Evolutionary conservation across 2,888 invertebrate species (phyloP), one percentile per base, ranked within the genome.

Genomic region (Argyresthia goedartella): DNA sequence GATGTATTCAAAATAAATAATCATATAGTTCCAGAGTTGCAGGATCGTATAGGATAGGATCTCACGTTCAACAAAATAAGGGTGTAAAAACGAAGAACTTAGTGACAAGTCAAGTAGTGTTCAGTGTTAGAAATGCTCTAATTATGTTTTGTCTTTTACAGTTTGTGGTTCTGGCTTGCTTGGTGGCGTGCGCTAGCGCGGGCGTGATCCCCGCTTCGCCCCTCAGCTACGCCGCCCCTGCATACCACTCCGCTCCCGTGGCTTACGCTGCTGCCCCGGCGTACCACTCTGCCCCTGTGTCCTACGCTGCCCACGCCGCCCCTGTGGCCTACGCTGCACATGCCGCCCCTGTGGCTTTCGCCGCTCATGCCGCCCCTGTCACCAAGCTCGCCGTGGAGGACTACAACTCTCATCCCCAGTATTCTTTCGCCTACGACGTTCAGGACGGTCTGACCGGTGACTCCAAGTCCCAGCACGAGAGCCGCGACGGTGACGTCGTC

Each of bases 401-500:
- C 33, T 60, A 15, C 57, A 57, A 54, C 52, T 48, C 90, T 89
- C 90, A 92, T 91, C 89, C 60, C 91, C 92, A 51, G 58, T 60
- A 39, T 51, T 54, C 45, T 39, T 49, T 50, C 51, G 57, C 60
- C 10, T 56, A 71, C 58, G 64, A 65, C 49, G 72, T 61, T 49
- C 73, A 72, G 47, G 72, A 72, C 57, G 63, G 66, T 11, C 73
- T 71, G 48, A 52, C 73, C 0, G 70, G 70, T 33, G 66, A 73
- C 54, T 69, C 72, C 57, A 85, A 85, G 69, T 66, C 64, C 59
- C 84, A 85, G 59, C 84, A 85, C 62, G 84, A 85, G 62, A 73
- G 61, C 59, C 81, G 84, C 60, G 76, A 82, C 54, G 84, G 84
- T 41, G 84, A 85, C 48, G 77, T 80, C 47, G 84, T 85, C 70